Base-by-base conservation (phyloP, 2,113 vertebrate genomes). In the Larimichthys polyactis region DNA sequence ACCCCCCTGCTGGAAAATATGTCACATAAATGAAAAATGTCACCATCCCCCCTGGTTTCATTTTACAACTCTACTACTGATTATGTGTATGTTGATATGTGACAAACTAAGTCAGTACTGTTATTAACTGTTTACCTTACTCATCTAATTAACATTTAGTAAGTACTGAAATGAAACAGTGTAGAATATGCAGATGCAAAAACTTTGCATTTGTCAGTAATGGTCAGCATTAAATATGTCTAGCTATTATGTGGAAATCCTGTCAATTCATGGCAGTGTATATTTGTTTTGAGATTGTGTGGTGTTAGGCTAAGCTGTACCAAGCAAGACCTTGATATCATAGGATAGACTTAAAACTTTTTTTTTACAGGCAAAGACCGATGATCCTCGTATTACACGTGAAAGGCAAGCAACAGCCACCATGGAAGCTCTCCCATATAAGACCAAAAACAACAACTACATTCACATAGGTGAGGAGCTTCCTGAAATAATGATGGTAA, bases 401-500 rank as follows among this genome's bases (percentile, higher is more conserved):
- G 55, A 60, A 2, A 89, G 88, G 4, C 95, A 96, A 69, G 95
- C 95, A 8, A 46, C 5, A 14, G 92, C 90, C 32, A 71, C 0
- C 0, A 94, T 96, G 94, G 71, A 0, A 0, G 95, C 91, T 22
- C 3, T 11, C 11, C 78, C 94, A 27, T 27, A 4, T 54, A 4
- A 0, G 0, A 89, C 94, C 11, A 87, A 71, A 3, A 24, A 85
- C n/a, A 81, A 80, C 0, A 93, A 90, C n/a, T 96, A 92, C 27
- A 84, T 97, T 48, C 94, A 96, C 77, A 94, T 27, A 27, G 88
- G 93, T 94, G 67, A 86, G 75, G 4, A 11, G 22, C 16, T 46
- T 65, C 12, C 7, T 49, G 2, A 70, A 36, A 29, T 54, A 29
- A 46, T 2, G 11, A n/a, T 15, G 11, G 15, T 36, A 36, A 36